Conservation (phyloP, 2,113 vertebrate genomes). For the Shinisaurus crocodilurus region DNA sequence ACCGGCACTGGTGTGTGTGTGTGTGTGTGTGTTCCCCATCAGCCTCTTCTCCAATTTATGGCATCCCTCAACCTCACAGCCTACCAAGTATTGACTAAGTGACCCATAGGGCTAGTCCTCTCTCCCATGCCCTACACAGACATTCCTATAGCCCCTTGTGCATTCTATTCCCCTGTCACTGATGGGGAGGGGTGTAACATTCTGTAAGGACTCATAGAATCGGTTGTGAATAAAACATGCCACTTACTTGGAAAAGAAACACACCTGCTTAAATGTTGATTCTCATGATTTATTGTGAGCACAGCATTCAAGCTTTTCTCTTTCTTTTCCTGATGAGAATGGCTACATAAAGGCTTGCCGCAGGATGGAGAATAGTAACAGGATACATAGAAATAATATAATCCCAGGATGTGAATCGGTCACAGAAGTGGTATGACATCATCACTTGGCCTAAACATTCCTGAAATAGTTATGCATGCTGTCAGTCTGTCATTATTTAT, state of each 20-base stretch:
- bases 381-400: conserved; percentile 38
- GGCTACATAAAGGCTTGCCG: conserved; percentile 36
- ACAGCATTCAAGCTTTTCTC: not conserved
- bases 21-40: not conserved
- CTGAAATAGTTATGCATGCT: conserved; percentile 38
- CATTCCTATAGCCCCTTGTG: not conserved
- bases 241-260: not conserved
- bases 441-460: conserved; percentile 46
- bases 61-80: not conserved
- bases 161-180: not conserved
- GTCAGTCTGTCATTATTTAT: conserved; percentile 39
- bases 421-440: conserved; percentile 30
- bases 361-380: conserved; percentile 34
- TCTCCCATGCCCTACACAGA: not conserved
- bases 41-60: not conserved
- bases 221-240: not conserved
- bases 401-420: conserved; percentile 47
- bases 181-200: not conserved
- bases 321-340: conserved; percentile 8
- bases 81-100: no score
- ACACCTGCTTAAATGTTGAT: not conserved
- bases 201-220: not conserved
- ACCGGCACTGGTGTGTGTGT: not conserved
- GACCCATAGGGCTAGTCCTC: not conserved
- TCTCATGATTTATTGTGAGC: not conserved